Evolutionary conservation across 2,888 invertebrate species (phyloP), one percentile per base, ranked within the genome.

Genomic region (Ophion ventricosus): DNA sequence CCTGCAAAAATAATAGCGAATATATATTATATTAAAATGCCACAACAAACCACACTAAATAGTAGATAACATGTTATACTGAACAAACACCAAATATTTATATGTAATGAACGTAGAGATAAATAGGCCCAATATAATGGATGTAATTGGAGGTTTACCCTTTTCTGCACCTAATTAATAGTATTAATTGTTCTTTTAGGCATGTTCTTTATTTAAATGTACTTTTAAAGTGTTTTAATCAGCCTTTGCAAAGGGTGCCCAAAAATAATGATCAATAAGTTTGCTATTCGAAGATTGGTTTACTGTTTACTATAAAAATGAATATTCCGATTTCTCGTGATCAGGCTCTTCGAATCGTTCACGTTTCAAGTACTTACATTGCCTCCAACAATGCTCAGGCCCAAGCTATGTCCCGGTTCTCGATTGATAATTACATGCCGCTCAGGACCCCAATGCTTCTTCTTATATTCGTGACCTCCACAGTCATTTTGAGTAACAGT

Each of bases 351-450:
- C 23, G 25, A 17, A 17, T 23, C 10, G 29, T 23, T 4, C 5
- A 25, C 43, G 2, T 57, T 72, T 82, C 25, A n/a, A 56, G 20
- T 43, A 81, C 94, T 93, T 92, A 98, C 97, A 95, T 98, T 98
- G 90, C 98, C 98, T 80, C 99, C 98, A 54, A 99, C 98, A 89
- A 99, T 99, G 94, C 98, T 98, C 92, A 99, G 98, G 10, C 99
- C 99, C 29, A 99, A 95, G 76, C 98, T 98, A 87, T 96, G 96
- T 56, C 96, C 96, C 43, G 95, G 95, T 88, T 96, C 96, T 74
- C 98, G 94, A 82, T 94, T 94, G 49, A 98, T 95, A 85, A 96
- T 95, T 63, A 98, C 97, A 14, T 95, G 94, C 84, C 98, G 94
- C 73, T 97, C 96, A 0, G 97, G 95, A 2, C 98, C 98, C 98